Percentiles rank a stretch among this genome's conserved stretches.
Conservation (phyloP, 2,888 invertebrate genomes). For the Drosophila picticornis region DNA sequence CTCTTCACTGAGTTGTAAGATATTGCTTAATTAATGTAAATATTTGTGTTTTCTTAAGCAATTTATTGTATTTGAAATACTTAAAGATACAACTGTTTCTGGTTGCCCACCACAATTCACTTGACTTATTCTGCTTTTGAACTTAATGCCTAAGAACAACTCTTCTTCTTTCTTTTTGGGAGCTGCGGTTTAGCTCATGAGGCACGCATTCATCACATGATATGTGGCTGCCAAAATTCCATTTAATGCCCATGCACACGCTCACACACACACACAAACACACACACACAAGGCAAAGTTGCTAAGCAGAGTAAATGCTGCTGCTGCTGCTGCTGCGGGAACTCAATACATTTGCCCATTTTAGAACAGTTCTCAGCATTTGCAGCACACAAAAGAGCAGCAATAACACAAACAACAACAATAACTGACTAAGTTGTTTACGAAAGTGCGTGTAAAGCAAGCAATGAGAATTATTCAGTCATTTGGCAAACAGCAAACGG, state of each 20-base stretch:
- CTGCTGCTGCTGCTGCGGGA: conserved; percentile 33
- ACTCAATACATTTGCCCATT: conserved; percentile 52
- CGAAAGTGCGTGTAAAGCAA: conserved; percentile 76
- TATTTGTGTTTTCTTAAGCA: neutral
- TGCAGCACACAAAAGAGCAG: conserved; percentile 62
- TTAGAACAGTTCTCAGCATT: conserved; percentile 66
- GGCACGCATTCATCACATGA: conserved; percentile 75
- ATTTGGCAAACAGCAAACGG: conserved; percentile 53
- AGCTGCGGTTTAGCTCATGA: conserved; percentile 23
- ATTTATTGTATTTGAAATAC: neutral
- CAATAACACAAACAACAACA: conserved; percentile 38
- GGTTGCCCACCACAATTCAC: neutral
- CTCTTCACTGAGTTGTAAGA: neutral
- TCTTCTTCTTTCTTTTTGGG: conserved; percentile 5
- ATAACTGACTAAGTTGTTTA: conserved; percentile 74
- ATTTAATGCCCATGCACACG: conserved; percentile 35
- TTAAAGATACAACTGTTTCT: neutral
- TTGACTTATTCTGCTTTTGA: conserved; percentile 2
- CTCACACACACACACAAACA: conserved; percentile 4
- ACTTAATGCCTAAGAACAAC: neutral
- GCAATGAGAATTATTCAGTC: conserved; percentile 73
- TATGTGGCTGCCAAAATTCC: conserved; percentile 47
- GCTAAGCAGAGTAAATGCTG: conserved; percentile 14
- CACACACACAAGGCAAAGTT: neutral
- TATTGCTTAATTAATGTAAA: neutral